Evolutionary conservation across 2,888 invertebrate species (phyloP).

Genomic region (Himalopsyche japonica): DNA sequence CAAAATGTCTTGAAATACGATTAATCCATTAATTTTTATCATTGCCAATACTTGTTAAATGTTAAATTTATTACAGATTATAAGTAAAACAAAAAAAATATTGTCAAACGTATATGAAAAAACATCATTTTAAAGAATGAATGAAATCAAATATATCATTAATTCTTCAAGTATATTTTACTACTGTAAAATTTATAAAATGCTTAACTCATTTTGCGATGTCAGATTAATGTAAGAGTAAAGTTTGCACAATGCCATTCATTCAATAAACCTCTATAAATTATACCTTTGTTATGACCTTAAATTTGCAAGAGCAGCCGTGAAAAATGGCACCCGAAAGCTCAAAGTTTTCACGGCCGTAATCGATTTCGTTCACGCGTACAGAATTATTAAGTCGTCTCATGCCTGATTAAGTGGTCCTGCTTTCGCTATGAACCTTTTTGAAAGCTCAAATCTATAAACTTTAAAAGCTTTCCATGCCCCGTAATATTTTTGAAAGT

Average conservation of each 20-base stretch:
- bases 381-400: conserved; percentile 13
- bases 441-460: background rate
- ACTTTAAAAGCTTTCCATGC: background rate
- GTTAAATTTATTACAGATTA: no score
- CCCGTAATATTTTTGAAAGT: background rate
- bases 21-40: no score
- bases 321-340: background rate
- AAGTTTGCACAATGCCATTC: background rate
- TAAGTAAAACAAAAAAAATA: no score
- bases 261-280: background rate
- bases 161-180: no score
- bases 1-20: no score
- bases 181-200: no score
- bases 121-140: no score
- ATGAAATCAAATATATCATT: no score
- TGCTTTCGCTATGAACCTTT: background rate
- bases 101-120: no score
- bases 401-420: background rate
- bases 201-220: no score
- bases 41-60: no score
- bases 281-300: background rate
- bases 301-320: background rate
- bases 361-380: conserved; percentile 25
- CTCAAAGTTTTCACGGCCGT: conserved; percentile 31
- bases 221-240: background rate